A percentile compares a stretch with the other conserved stretches of the same genome.
Conservation (phyloP, 2,888 invertebrate species). For the Clistopyga incitator region DNA sequence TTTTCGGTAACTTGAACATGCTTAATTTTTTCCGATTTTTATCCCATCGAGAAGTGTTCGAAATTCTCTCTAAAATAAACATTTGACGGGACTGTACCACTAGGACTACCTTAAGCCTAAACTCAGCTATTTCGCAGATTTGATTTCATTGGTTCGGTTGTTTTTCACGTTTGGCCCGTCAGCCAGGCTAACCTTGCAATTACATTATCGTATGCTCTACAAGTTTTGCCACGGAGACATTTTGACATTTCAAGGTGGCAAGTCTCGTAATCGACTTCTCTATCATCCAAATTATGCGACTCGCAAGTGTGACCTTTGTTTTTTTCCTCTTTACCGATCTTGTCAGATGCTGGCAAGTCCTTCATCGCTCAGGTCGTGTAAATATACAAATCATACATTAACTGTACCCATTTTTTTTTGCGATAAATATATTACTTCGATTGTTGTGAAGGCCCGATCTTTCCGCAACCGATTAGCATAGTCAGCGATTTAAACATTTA, state of each 20-base stretch:
- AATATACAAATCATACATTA: neutral
- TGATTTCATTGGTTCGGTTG: constrained; percentile 23
- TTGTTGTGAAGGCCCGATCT: neutral
- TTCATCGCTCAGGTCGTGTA: neutral
- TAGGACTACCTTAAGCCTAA: neutral
- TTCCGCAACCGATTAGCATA: too few relatives aligned
- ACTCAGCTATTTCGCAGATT: constrained; percentile 4
- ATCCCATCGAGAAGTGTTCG: too few relatives aligned
- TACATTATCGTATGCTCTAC: constrained; percentile 20
- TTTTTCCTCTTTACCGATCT: neutral
- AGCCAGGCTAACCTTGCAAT: constrained; percentile 29
- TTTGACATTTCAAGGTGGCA: constrained; percentile 38
- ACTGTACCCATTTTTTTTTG: neutral
- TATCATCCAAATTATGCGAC: neutral
- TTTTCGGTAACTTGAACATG: too few relatives aligned
- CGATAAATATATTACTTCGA: too few relatives aligned
- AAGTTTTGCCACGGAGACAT: constrained; percentile 34
- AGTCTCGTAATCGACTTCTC: constrained; percentile 20
- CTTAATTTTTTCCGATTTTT: too few relatives aligned
- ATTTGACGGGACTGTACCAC: too few relatives aligned
- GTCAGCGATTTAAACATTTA: too few relatives aligned
- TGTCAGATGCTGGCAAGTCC: neutral
- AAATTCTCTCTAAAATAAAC: too few relatives aligned
- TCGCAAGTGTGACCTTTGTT: neutral
- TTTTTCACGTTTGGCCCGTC: neutral